Evolutionary conservation across 2,888 invertebrate species (phyloP).

Genomic region (Bembecia ichneumoniformis): DNA sequence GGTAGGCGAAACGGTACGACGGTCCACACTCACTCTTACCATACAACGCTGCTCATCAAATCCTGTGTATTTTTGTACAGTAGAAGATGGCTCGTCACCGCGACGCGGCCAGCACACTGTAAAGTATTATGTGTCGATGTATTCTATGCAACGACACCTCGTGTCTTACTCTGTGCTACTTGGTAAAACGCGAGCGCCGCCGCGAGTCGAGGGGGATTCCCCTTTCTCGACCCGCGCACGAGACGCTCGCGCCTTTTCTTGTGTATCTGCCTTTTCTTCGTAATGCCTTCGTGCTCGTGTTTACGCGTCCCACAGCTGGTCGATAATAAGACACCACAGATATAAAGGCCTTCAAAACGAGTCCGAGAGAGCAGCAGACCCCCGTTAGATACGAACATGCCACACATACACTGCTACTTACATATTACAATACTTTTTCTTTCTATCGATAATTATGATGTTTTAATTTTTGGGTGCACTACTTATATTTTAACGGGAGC

Average conservation of each 20-base stretch:
- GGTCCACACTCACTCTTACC: slow-evolving; percentile 72
- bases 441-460: slow-evolving; percentile 29
- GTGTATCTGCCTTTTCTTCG: slow-evolving; percentile 61
- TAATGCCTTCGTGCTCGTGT: slow-evolving; percentile 43
- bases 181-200: slow-evolving; percentile 50
- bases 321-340: slow-evolving; percentile 61
- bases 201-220: slow-evolving; percentile 18
- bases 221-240: slow-evolving; percentile 48
- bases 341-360: slow-evolving; percentile 71
- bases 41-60: slow-evolving; percentile 69
- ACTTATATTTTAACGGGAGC: slow-evolving; percentile 45
- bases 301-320: slow-evolving; percentile 42
- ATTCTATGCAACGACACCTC: slow-evolving; percentile 43
- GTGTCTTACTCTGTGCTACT: slow-evolving; percentile 50
- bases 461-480: slow-evolving; percentile 53
- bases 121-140: slow-evolving; percentile 51
- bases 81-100: slow-evolving; percentile 66
- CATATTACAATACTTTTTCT: slow-evolving; percentile 42
- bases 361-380: slow-evolving; percentile 75
- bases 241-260: slow-evolving; percentile 52
- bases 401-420: slow-evolving; percentile 66
- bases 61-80: slow-evolving; percentile 73
- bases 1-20: slow-evolving; percentile 97
- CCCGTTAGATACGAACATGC: slow-evolving; percentile 59
- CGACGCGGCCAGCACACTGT: slow-evolving; percentile 64